Percentiles rank a stretch among this genome's conserved stretches.
Conservation (phyloP, 2,888 invertebrate species). For the Gasteruption jaculator region DNA sequence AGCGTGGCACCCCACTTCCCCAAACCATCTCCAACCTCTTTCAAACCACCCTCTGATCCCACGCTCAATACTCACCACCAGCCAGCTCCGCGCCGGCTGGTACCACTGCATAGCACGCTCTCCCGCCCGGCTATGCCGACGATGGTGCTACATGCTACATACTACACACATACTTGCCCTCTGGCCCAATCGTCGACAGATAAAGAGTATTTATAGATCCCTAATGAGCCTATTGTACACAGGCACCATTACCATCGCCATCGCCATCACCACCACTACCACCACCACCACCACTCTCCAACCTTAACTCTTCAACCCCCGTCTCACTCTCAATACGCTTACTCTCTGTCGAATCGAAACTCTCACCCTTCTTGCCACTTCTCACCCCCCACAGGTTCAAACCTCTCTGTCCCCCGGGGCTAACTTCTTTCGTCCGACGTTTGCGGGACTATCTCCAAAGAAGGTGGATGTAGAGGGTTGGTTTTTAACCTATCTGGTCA, state of each 20-base stretch:
- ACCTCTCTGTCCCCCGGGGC: too few relatives aligned
- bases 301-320: too few relatives aligned
- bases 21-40: constrained; percentile 26
- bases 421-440: too few relatives aligned
- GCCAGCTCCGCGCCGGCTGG: constrained; percentile 26
- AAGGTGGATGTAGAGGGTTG: too few relatives aligned
- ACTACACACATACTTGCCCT: constrained; percentile 8
- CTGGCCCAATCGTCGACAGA: constrained; percentile 14
- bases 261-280: constrained; percentile 9
- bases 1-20: constrained; percentile 24
- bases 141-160: too few relatives aligned
- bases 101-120: constrained; percentile 27
- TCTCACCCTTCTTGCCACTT: too few relatives aligned
- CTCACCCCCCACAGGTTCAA: too few relatives aligned
- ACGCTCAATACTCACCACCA: constrained; percentile 30
- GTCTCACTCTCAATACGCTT: constrained; percentile 9
- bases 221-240: constrained; percentile 22
- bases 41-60: constrained; percentile 22
- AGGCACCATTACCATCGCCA: constrained; percentile 9
- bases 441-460: too few relatives aligned
- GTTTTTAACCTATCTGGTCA: too few relatives aligned
- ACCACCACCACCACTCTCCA: not conserved
- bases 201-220: constrained; percentile 23
- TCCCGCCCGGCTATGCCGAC: too few relatives aligned
- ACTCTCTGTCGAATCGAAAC: not conserved